Percentiles rank a stretch among this genome's conserved stretches.
Conservation (phyloP, 2,888 invertebrate species). For the Nomada flava region DNA sequence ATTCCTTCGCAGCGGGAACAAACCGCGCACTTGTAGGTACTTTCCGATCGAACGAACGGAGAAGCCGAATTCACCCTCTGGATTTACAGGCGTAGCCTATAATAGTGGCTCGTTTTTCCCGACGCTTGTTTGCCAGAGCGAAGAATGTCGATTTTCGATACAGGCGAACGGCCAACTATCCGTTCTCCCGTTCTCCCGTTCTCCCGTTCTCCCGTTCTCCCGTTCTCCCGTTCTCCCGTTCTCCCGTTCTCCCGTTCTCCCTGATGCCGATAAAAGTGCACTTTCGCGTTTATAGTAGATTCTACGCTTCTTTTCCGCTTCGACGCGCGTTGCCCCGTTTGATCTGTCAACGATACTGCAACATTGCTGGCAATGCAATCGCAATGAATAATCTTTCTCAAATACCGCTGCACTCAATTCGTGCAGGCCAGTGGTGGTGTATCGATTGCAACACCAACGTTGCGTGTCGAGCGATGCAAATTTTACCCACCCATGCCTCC, state of each 20-base stretch:
- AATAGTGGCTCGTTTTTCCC: neutral
- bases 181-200: conserved; percentile 11
- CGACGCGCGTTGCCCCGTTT: neutral
- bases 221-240: conserved; percentile 32
- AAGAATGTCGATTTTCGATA: conserved; percentile 48
- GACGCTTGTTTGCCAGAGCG: conserved; percentile 30
- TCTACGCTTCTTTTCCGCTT: neutral
- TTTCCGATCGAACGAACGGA: conserved; percentile 6
- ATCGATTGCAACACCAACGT: neutral
- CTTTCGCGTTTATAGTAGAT: too few species aligned
- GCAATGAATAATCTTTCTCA: too few species aligned
- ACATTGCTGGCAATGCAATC: too few species aligned
- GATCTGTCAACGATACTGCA: too few species aligned
- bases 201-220: neutral
- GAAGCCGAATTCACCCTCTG: conserved; percentile 12
- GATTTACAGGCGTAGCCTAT: conserved; percentile 1
- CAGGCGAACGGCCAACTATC: conserved; percentile 12
- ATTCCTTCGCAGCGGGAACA: too few species aligned
- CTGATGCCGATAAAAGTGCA: conserved; percentile 11
- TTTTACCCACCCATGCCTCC: neutral
- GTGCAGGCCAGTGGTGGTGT: too few species aligned
- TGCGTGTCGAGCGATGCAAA: neutral
- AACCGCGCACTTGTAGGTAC: neutral
- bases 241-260: neutral
- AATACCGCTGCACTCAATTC: neutral